These are phyloP conservation scores for Parnassius apollo DNA, from an alignment of 2,888 invertebrate genomes.

Conservation along the genomic window DNA sequence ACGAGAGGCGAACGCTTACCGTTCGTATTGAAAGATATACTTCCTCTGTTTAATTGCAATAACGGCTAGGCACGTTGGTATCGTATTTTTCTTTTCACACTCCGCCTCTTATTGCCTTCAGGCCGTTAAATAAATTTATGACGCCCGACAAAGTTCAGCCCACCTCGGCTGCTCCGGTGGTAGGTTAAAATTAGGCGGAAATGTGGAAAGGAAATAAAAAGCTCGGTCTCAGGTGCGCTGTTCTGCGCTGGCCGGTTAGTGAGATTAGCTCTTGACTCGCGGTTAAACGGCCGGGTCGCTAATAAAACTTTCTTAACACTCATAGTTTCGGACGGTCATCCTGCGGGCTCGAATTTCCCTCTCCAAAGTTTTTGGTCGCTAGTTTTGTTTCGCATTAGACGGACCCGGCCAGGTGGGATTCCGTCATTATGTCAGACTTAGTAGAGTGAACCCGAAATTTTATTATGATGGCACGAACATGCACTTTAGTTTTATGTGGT, in stretches of 20 bases:
- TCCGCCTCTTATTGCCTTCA: constrained; percentile 80
- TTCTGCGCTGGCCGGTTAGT: constrained; percentile 51
- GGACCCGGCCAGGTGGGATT: constrained; percentile 57
- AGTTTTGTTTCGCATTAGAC: constrained; percentile 60
- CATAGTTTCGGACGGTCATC: constrained; percentile 65
- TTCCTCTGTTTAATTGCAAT: constrained; percentile 82
- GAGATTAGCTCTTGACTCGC: constrained; percentile 75
- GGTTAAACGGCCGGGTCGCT: constrained; percentile 70
- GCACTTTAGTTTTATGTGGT: constrained; percentile 20
- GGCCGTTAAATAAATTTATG: constrained; percentile 82
- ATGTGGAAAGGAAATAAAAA: constrained; percentile 76
- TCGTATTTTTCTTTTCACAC: constrained; percentile 82
- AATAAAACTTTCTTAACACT: constrained; percentile 78
- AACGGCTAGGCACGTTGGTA: constrained; percentile 81
- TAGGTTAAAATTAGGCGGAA: constrained; percentile 75
- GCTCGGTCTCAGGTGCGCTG: constrained; percentile 73
- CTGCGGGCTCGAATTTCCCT: constrained; percentile 64
- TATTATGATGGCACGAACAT: constrained; percentile 50
- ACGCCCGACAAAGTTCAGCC: constrained; percentile 79
- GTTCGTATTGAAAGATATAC: constrained; percentile 81
- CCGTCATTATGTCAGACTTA: constrained; percentile 48
- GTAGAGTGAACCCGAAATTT: constrained; percentile 55
- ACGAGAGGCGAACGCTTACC: constrained; percentile 71
- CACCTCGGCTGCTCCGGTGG: constrained; percentile 68
- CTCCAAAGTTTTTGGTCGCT: constrained; percentile 54